phyloP scores from a whole-genome alignment of 2,797 vertebrate species.

The Oryzias sinensis region DNA sequence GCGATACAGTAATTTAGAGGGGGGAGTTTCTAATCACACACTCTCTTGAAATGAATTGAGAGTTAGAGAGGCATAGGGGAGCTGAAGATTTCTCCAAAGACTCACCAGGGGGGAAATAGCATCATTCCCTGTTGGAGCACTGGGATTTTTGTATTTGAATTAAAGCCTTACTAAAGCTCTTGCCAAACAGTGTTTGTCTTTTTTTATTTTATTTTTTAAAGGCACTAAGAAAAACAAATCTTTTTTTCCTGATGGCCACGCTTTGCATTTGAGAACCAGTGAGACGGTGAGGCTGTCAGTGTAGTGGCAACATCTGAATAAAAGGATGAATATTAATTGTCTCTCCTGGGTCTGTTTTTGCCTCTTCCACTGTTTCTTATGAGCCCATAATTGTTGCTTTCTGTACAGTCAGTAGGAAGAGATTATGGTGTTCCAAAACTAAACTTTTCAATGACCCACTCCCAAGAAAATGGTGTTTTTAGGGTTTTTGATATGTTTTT shows the following conservation, averaged over 20 bases:
- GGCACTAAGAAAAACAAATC: slow-evolving; percentile 29
- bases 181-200: slow-evolving; percentile 22
- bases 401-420: slow-evolving; percentile 70
- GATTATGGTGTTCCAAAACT: slow-evolving; percentile 41
- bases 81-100: slow-evolving; percentile 65
- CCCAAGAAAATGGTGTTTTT: too few species aligned
- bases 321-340: slow-evolving; percentile 74
- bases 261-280: slow-evolving; percentile 35
- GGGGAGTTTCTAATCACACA: slow-evolving; percentile 75
- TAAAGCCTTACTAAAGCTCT: slow-evolving; percentile 55
- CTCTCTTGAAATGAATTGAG: slow-evolving; percentile 78
- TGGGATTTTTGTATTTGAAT: slow-evolving; percentile 72
- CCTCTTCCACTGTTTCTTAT: slow-evolving; percentile 49
- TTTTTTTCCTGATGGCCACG: slow-evolving; percentile 35
- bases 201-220: slow-evolving; percentile 2
- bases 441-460: too few species aligned
- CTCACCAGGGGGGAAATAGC: slow-evolving; percentile 65
- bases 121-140: slow-evolving; percentile 61
- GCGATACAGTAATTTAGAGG: slow-evolving; percentile 77
- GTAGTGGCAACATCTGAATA: slow-evolving; percentile 50
- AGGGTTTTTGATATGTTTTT: too few species aligned
- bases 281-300: slow-evolving; percentile 58
- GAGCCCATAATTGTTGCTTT: slow-evolving; percentile 73
- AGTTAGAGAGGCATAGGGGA: slow-evolving; percentile 70
- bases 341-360: slow-evolving; percentile 68